phyloP scores from a whole-genome alignment of 2,797 vertebrate genomes.

The Euthynnus affinis region DNA sequence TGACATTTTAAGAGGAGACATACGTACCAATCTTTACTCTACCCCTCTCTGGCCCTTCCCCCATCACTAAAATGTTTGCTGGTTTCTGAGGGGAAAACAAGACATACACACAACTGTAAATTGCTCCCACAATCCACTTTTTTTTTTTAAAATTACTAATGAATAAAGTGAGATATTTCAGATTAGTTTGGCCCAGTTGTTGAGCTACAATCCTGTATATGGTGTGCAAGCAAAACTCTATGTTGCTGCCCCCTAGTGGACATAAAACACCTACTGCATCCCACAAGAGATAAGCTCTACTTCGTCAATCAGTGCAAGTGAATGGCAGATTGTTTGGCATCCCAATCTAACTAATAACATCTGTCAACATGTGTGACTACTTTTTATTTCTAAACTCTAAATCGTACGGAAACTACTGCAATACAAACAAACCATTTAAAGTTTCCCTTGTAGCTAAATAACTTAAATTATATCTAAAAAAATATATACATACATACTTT shows the following conservation, averaged over 20 bases:
- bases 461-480: background rate
- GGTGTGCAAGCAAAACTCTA: background rate
- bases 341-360: background rate
- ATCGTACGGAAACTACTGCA: background rate
- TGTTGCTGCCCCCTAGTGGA: slow-evolving; percentile 76
- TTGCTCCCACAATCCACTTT: slow-evolving; percentile 5
- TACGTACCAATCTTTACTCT: slow-evolving; percentile 99
- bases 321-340: background rate
- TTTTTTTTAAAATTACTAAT: background rate
- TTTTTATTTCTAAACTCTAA: background rate
- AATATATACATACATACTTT: background rate
- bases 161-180: slow-evolving; percentile 12
- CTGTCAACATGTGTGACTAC: background rate
- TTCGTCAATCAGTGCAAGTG: background rate
- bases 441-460: background rate
- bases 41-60: slow-evolving; percentile 99
- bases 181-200: slow-evolving; percentile 13
- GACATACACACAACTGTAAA: slow-evolving; percentile 7
- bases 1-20: background rate
- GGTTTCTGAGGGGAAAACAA: slow-evolving; percentile 91
- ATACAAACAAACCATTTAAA: background rate
- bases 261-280: background rate
- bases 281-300: background rate
- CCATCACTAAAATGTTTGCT: slow-evolving; percentile 99
- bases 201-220: slow-evolving; percentile 1